A percentile compares a stretch with the other conserved stretches of the same genome.
Evolutionary conservation across 30 jellyfish, hydroid and myxozoan species (phyloP).

Genomic region (Turritopsis dohrnii): DNA sequence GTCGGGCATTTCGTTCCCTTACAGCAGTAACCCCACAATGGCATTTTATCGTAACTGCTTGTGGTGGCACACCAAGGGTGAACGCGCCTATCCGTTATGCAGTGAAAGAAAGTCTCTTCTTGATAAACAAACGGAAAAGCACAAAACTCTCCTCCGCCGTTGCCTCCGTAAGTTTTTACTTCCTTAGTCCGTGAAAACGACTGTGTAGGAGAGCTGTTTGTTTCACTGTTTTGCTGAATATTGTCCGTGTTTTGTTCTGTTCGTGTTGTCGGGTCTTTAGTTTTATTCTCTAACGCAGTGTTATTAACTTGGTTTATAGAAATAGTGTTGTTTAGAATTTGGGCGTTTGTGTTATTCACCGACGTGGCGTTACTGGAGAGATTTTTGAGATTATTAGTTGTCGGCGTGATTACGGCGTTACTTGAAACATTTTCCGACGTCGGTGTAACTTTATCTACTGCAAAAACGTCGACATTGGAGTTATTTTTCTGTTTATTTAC

Average conservation of each 20-base stretch:
- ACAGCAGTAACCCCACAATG: conserved; percentile 31
- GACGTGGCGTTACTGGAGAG: not conserved
- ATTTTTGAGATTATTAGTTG: not conserved
- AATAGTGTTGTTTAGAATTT: not conserved
- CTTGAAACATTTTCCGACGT: not conserved
- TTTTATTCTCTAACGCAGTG: not conserved
- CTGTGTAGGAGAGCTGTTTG: not conserved
- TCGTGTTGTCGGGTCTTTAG: not conserved
- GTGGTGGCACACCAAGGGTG: conserved; percentile 36
- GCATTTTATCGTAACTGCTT: conserved; percentile 29
- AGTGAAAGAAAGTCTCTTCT: conserved; percentile 18
- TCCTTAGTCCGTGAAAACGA: not conserved
- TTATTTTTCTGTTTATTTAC: not conserved
- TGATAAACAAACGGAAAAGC: conserved; percentile 33
- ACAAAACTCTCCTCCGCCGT: conserved; percentile 15
- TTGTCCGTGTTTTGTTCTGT: not conserved
- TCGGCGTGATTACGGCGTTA: not conserved
- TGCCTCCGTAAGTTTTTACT: conserved; percentile 29
- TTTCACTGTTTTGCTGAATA: not conserved
- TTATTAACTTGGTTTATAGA: too few relatives aligned
- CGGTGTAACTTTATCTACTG: not conserved
- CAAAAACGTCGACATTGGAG: not conserved
- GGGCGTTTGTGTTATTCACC: not conserved
- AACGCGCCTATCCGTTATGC: conserved; percentile 9
- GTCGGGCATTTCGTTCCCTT: not conserved